phyloP scores from a whole-genome alignment of 2,797 vertebrate genomes.

The Phataginus tricuspis region DNA sequence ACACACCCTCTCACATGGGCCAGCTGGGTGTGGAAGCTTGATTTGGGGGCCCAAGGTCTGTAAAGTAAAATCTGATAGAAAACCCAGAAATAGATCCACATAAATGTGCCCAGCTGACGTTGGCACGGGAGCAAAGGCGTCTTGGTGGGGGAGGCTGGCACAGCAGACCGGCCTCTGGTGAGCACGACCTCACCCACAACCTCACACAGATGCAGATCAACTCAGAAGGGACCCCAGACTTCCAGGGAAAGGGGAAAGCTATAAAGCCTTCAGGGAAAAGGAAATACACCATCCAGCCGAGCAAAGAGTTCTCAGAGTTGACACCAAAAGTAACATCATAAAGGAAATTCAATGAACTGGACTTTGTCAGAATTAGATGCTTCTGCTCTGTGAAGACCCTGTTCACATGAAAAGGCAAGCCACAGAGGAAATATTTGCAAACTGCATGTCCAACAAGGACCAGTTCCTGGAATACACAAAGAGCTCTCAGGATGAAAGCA shows the following conservation, averaged over 20 bases:
- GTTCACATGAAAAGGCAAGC: not conserved
- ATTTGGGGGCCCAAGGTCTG: not conserved
- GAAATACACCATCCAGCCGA: rapidly evolving
- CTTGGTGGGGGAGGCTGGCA: rapidly evolving
- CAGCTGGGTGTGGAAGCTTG: not conserved
- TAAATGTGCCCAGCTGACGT: rapidly evolving
- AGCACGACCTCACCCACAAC: rapidly evolving
- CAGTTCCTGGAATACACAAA: rapidly evolving
- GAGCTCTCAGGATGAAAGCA: not conserved
- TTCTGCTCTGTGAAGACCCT: rapidly evolving
- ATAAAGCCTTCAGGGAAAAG: not conserved
- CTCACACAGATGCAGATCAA: rapidly evolving
- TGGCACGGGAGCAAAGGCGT: rapidly evolving
- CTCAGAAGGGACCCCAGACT: not conserved
- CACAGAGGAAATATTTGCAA: rapidly evolving
- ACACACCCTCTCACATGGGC: not conserved
- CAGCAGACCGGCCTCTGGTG: rapidly evolving
- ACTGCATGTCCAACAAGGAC: rapidly evolving
- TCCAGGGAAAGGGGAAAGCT: rapidly evolving
- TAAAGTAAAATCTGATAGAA: not conserved
- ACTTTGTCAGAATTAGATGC: rapidly evolving
- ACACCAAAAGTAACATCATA: rapidly evolving
- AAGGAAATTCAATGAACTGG: not conserved
- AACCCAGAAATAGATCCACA: not conserved
- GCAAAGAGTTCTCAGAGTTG: not conserved